phyloP scores from a whole-genome alignment of 2,888 invertebrate species.

The Creontiades dilutus region DNA sequence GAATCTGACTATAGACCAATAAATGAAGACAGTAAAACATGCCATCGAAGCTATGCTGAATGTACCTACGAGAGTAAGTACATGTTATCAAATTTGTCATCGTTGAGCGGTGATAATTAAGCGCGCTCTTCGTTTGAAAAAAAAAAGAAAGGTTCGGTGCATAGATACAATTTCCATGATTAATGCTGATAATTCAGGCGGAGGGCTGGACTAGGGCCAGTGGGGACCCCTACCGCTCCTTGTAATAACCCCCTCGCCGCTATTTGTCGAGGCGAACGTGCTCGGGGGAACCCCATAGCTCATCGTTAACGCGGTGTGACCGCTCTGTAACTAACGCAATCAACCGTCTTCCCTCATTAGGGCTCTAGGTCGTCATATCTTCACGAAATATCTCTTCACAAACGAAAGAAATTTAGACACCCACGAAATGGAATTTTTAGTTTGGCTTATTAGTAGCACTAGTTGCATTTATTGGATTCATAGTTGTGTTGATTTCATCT shows the following conservation, averaged over 20 bases:
- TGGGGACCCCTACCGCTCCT: not conserved
- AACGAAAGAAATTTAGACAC: not conserved
- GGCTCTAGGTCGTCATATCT: not conserved
- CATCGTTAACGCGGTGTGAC: not conserved
- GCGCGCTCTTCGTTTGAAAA: too few species aligned
- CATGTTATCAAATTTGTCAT: too few species aligned
- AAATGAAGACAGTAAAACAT: too few species aligned
- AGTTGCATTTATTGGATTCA: too few species aligned
- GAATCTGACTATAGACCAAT: too few species aligned
- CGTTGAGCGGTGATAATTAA: too few species aligned
- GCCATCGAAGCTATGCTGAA: too few species aligned
- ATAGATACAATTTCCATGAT: not conserved
- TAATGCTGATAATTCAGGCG: not conserved
- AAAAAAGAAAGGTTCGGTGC: too few species aligned
- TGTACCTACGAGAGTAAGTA: too few species aligned
- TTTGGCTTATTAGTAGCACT: too few species aligned
- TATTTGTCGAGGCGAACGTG: not conserved
- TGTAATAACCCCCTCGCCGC: not conserved
- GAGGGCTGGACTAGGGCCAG: not conserved
- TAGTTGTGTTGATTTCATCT: too few species aligned
- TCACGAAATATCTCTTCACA: not conserved
- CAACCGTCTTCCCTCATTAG: not conserved
- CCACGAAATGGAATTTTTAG: too few species aligned
- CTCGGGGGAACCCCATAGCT: not conserved
- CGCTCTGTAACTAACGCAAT: conserved; percentile 1